phyloP scores from a whole-genome alignment of 2,888 invertebrate genomes.

The Strigamia crassipes region DNA sequence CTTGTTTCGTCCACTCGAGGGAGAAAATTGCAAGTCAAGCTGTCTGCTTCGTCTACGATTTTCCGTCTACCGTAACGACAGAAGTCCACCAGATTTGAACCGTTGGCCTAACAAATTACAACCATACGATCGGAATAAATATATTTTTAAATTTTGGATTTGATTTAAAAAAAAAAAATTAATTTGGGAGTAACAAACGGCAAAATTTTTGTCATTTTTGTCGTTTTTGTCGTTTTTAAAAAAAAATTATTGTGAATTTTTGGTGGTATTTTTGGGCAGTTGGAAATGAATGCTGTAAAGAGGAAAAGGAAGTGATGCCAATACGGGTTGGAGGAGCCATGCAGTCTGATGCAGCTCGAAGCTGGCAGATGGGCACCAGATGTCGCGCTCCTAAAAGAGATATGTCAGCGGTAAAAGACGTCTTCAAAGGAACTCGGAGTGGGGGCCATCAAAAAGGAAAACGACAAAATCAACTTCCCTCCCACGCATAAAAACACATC shows the following conservation, averaged over 20 bases:
- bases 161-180: neutral
- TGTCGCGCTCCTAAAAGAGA: neutral
- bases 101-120: neutral
- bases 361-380: constrained; percentile 10
- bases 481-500: neutral
- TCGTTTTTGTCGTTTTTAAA: too few species aligned
- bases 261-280: too few species aligned
- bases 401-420: neutral
- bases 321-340: neutral
- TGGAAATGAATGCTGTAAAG: neutral
- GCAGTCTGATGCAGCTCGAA: constrained; percentile 2
- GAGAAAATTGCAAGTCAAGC: neutral
- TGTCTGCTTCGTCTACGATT: neutral
- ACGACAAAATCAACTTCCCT: constrained; percentile 2
- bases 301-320: neutral
- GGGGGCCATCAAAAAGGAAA: constrained; percentile 3
- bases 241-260: too few species aligned
- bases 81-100: neutral
- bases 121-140: neutral
- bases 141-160: neutral
- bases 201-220: too few species aligned
- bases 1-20: neutral
- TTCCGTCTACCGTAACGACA: neutral
- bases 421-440: neutral
- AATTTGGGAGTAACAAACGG: too few species aligned